These are phyloP conservation scores for Drosophila ananassae DNA, from an alignment of 1,140 invertebrate species.

Conservation along the genomic window DNA sequence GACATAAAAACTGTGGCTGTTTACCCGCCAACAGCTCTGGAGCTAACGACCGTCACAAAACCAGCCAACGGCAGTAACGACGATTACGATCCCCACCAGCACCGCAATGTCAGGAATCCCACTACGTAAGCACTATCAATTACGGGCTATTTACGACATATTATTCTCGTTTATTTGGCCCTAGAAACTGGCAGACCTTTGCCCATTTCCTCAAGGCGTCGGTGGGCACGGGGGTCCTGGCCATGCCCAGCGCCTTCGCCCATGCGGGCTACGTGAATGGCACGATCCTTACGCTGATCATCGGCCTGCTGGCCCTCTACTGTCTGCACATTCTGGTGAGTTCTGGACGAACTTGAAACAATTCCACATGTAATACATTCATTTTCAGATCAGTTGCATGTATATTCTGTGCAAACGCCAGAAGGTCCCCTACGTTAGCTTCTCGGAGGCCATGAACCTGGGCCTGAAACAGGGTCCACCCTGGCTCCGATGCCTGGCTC, in stretches of 20 bases:
- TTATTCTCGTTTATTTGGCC: not conserved
- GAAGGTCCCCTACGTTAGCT: constrained; percentile 86
- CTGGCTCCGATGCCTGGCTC: constrained; percentile 85
- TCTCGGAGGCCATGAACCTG: constrained; percentile 88
- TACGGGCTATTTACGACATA: constrained; percentile 7
- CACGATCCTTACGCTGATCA: constrained; percentile 86
- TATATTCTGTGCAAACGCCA: constrained; percentile 86
- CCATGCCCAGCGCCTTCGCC: constrained; percentile 91
- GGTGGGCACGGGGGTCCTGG: constrained; percentile 91
- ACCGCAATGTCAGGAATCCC: constrained; percentile 88
- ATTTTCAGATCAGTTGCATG: constrained; percentile 84
- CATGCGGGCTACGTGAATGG: constrained; percentile 89
- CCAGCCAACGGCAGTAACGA: constrained; percentile 55
- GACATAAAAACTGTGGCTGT: constrained; percentile 50
- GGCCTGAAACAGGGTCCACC: constrained; percentile 87
- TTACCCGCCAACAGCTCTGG: constrained; percentile 20
- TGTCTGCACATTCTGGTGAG: constrained; percentile 88
- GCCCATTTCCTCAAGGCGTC: constrained; percentile 90
- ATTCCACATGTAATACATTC: not conserved
- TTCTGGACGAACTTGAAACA: not conserved
- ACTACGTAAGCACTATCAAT: constrained; percentile 86
- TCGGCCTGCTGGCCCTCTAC: constrained; percentile 87
- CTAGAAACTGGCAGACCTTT: constrained; percentile 88
- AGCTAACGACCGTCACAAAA: constrained; percentile 19
- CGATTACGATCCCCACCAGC: constrained; percentile 87